Base-by-base conservation (phyloP, 2,888 invertebrate species). In the Protodeltote pygarga region DNA sequence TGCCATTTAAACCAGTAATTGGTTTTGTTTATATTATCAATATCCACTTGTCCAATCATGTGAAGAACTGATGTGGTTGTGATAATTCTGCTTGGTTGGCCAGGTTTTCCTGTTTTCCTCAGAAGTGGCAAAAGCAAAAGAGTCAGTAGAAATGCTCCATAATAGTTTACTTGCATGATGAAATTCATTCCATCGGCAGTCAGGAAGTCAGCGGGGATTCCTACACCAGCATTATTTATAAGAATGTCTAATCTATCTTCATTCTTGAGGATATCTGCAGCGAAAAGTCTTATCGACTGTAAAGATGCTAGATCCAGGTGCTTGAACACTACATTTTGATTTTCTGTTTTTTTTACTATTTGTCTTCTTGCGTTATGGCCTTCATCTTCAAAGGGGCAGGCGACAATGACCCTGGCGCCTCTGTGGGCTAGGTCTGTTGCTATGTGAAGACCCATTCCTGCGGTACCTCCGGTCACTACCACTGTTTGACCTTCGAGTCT, bases 101-200 rank as follows among this genome's bases (percentile, higher is more conserved):
- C 94, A 3, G 58, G 35, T 0, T 48, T 68, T 0, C 82, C 85
- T 1, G 74, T 64, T 21, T 70, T 75, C 17, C 72, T 73, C 13
- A 81, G 19, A 17, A 81, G 60, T 2, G 81, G 79, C 2, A 80
- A 31, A 2, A 81, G 52, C 2, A 81, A 59, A 1, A 71, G 42
- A 0, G 79, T 81, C 2, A 81, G 89, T 14, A 98, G 90, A 78
- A 98, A 98, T 15, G 97, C 96, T 0, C 98, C 98, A 81, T 96
- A 97, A 73, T 98, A 96, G 83, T 98, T 98, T 1, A 97, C 96
- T 17, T 96, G 97, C 95, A 98, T 97, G 3, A 96, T 96, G 52
- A 94, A 85, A 77, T 97, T 97, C 45, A 98, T 83, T 0, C 95
- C 96, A 72, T 98, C 97, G 60, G 94, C 93, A 9, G 96, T 95